phyloP scores from a whole-genome alignment of 2,888 invertebrate species.

The Nomada goodeniana region DNA sequence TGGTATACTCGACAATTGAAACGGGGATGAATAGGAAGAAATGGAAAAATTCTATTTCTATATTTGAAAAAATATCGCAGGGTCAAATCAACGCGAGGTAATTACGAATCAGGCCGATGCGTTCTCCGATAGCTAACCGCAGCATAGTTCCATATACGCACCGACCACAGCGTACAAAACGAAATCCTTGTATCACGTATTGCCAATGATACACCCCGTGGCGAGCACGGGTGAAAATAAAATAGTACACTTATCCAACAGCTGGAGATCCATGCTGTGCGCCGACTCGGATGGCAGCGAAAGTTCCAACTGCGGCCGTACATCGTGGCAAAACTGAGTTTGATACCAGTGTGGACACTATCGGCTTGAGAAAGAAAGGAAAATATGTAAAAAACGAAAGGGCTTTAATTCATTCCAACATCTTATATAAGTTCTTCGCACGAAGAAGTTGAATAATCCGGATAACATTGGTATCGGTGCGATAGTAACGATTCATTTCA shows the following conservation, averaged over 20 bases:
- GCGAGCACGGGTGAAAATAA: slow-evolving; percentile 34
- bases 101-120: neutral
- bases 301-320: slow-evolving; percentile 12
- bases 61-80: no score
- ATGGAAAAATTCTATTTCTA: no score
- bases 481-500: no score
- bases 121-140: slow-evolving; percentile 41
- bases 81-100: no score
- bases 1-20: no score
- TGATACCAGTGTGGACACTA: slow-evolving; percentile 1
- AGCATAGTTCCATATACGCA: slow-evolving; percentile 16
- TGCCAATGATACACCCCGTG: slow-evolving; percentile 31
- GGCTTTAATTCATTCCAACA: neutral
- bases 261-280: slow-evolving; percentile 9
- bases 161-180: slow-evolving; percentile 12
- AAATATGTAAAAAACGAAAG: no score
- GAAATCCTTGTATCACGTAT: slow-evolving; percentile 35
- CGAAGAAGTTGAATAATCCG: neutral
- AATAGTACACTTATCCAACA: slow-evolving; percentile 36
- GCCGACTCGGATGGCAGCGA: slow-evolving; percentile 35
- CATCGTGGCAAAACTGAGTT: slow-evolving; percentile 17
- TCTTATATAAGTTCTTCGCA: neutral
- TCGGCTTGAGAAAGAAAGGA: neutral
- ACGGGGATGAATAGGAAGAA: no score
- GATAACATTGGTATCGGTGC: no score